Evolutionary conservation across 2,113 vertebrate species (phyloP), one percentile per base, ranked within the genome.

Genomic region (Centropristis striata): DNA sequence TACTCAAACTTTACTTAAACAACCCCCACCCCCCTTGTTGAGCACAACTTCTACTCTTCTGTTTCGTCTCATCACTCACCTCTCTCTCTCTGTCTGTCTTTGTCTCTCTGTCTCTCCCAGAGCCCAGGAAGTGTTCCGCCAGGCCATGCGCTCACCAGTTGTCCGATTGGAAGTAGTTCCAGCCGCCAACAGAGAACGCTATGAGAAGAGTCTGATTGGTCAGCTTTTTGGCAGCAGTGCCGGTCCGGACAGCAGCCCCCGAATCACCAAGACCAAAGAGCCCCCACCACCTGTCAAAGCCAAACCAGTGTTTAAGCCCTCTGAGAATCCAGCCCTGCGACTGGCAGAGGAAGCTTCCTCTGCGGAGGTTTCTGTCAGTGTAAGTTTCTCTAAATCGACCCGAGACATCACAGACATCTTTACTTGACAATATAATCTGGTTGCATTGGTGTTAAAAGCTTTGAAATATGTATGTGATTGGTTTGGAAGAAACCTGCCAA

Each of bases 91-190:
- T 54, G 65, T 59, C 36, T 27, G 20, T 76, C 58, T 27, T 10
- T 61, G 12, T 65, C 2, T 55, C 20, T 27, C 36, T 37, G 20
- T 0, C 13, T 28, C 46, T 53, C 42, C 25, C 86, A 99, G 98
- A 90, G 96, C 98, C 80, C 98, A 99, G 86, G 98, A 99, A 69
- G 90, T 97, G 41, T 99, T 99, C 80, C 97, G 97, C 4, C 96
- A 97, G 85, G 97, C 98, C 3, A 98, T 99, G 98, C 97, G 94
- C 55, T 96, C 95, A 47, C 91, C 92, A 0, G 81, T 77, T 1
- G 96, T 99, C 10, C 59, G 93, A 6, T 89, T 99, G 76, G 96
- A 96, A 75, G 95, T 98, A 7, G 92, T 99, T 83, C 94, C 97
- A 76, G 91, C 95, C 0, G 90, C 90, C 85, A 96, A 95, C 86